Evolutionary conservation across 2,888 invertebrate species (phyloP), one percentile per base, ranked within the genome.

Genomic region (Tupiocoris notatus): DNA sequence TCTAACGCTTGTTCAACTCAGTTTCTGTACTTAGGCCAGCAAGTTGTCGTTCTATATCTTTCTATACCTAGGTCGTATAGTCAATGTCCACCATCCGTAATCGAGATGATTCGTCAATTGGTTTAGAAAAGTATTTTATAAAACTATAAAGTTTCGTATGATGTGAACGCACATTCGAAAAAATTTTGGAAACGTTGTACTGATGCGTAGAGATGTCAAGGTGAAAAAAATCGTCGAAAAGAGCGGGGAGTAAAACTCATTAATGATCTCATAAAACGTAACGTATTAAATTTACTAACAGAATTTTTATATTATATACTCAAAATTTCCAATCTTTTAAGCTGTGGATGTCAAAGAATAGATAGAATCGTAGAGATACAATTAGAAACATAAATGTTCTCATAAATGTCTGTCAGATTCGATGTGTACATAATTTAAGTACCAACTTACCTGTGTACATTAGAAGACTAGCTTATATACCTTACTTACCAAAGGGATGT

Each of bases 211-310:
- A 66, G 75, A 67, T 39, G 67, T 65, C 65, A 66, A 75, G 67
- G 58, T 20, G 59, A 71, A 24, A 22, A 24, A 23, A 18, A n/a
- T n/a, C n/a, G n/a, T n/a, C n/a, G n/a, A 63, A 73, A 73, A 63
- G 25, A 17, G 63, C 20, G n/a, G 22, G 25, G 58, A 63, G 7
- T 18, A 64, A 58, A 75, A 66, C 54, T 75, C 75, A 75, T 75
- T 75, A 75, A 67, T 75, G 75, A 75, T 75, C 75, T 75, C 75
- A 75, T 75, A 67, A 67, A 75, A 66, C 61, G 67, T 75, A 75
- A 75, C 58, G 57, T 75, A 65, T 57, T 65, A 75, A 75, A 75
- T 67, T 67, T 67, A 75, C 67, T 61, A 67, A 67, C 75, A 67
- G 62, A 75, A 61, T 75, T 75, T 75, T 75, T 75, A 75, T 75